These are phyloP conservation scores for Orthosia gothica DNA, from an alignment of 2,888 invertebrate species.

Conservation along the genomic window DNA sequence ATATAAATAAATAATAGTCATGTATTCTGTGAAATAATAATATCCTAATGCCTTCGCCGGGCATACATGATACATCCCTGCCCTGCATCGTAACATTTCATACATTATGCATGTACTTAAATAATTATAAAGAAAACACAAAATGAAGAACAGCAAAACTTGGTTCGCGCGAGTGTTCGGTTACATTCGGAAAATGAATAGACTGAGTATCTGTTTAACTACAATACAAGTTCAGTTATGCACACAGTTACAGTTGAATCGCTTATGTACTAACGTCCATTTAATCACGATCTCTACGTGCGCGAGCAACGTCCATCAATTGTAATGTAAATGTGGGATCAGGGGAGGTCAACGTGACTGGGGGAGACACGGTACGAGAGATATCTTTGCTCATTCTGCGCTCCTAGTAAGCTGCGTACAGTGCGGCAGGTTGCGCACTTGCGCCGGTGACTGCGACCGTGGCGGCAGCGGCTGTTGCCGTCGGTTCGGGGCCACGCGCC, in stretches of 20 bases:
- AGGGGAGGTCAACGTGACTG: constrained; percentile 66
- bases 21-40: constrained; percentile 1
- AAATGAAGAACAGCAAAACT: constrained; percentile 27
- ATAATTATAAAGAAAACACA: constrained; percentile 24
- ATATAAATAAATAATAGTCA: neutral
- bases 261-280: constrained; percentile 71
- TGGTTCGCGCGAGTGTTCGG: constrained; percentile 50
- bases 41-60: neutral
- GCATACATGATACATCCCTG: neutral
- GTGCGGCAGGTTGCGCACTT: constrained; percentile 84
- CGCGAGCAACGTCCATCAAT: constrained; percentile 23
- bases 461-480: constrained; percentile 65
- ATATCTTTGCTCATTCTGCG: constrained; percentile 75
- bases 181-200: constrained; percentile 59
- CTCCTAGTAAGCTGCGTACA: constrained; percentile 88
- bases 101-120: constrained; percentile 9
- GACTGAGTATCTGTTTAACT: constrained; percentile 55
- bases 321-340: constrained; percentile 50
- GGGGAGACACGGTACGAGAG: constrained; percentile 50
- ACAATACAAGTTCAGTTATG: constrained; percentile 56
- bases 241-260: constrained; percentile 55
- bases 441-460: constrained; percentile 77
- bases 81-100: constrained; percentile 1
- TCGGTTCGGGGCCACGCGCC: constrained; percentile 52
- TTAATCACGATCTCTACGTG: constrained; percentile 57